Evolutionary conservation across 2,113 vertebrate genomes (phyloP).

Genomic region (Sorex araneus): DNA sequence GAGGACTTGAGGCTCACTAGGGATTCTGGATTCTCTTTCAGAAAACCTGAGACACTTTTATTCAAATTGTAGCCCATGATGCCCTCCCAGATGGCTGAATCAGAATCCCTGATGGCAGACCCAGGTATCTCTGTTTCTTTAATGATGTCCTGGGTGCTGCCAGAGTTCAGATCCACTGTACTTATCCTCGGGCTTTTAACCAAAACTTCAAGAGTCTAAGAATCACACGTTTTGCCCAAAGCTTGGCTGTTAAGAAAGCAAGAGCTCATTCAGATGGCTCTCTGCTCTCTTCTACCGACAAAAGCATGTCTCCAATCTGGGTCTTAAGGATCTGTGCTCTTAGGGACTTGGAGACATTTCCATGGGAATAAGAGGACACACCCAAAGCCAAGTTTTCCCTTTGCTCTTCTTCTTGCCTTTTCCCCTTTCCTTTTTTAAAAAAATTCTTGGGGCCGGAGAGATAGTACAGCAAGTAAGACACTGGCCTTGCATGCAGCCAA

Average conservation of each 20-base stretch:
- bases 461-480: no score
- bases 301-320: not conserved
- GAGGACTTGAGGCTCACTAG: not conserved
- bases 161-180: not conserved
- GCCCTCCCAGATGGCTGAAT: not conserved
- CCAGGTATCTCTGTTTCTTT: not conserved
- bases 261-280: not conserved
- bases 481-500: no score
- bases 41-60: not conserved
- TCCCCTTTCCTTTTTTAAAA: constrained; percentile 11
- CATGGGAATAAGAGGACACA: not conserved
- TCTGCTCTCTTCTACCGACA: not conserved
- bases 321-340: not conserved
- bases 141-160: not conserved
- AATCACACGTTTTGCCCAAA: not conserved
- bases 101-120: not conserved
- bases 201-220: not conserved
- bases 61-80: not conserved
- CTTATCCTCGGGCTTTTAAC: not conserved
- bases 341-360: not conserved
- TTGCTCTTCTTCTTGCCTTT: constrained; percentile 4
- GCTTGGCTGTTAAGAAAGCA: not conserved
- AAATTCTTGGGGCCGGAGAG: no score
- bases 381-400: not conserved
- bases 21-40: not conserved